Evolutionary conservation across 2,797 vertebrate species (phyloP), one percentile per base, ranked within the genome.

Genomic region (Ciconia nigra): DNA sequence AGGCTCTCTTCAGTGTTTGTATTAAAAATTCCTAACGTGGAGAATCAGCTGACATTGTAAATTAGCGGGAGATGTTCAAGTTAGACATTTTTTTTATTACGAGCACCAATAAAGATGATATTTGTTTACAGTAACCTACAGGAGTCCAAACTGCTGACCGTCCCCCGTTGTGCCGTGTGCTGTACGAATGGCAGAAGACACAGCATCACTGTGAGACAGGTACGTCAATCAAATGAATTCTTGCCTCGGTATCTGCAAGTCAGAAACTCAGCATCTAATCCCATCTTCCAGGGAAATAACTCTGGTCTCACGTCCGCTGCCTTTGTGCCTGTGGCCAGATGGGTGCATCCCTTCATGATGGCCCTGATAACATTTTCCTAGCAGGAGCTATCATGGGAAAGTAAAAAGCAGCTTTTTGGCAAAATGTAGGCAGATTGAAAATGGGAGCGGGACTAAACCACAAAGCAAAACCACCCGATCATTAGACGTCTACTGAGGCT

Each of bases 361-460:
- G 91, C 29, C 77, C 74, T 20, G 94, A 95, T 94, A 95, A 91
- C 8, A 81, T 80, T 92, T 85, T 62, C 76, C 83, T 70, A 44
- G 54, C 55, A 83, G 66, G 10, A 83, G 31, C 33, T 82, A 18
- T 63, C 87, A 84, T 83, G 73, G 81, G 91, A 96, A 97, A 96
- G 84, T 15, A 83, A 87, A 91, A 74, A 81, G 55, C 35, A 86
- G 70, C 13, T 39, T 58, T n/a, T 58, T 51, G 52, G 28, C 10
- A 5, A 61, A 94, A 55, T 2, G 66, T 62, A 70, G 54, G 29
- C 5, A 3, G 54, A 77, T 41, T 61, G 73, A 90, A 91, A 83
- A 83, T 19, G 74, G 69, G 52, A 81, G 70, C 59, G 46, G 78
- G 33, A 73, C 35, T 61, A 57, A 71, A 51, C 12, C 80, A 66